Evolutionary conservation across 2,888 invertebrate genomes (phyloP), one percentile per base, ranked within the genome.

Genomic region (Junonia oenone): DNA sequence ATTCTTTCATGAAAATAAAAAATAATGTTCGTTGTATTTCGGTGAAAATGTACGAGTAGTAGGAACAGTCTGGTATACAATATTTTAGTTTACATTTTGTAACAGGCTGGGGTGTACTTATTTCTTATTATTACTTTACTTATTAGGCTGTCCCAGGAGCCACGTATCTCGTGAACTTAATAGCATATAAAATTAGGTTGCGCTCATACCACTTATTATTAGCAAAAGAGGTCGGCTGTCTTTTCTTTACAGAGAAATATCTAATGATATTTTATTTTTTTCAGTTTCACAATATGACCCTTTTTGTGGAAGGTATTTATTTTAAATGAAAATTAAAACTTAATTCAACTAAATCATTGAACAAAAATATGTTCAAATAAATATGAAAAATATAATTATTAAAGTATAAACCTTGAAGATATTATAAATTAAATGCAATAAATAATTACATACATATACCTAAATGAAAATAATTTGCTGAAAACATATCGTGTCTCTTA

Each of bases 181-280:
- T 45, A 35, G 17, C 27, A 17, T 13, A 35, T 13, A 35, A 45
- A 45, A 45, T 52, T 29, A 52, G 35, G 45, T 45, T 52, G 9
- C 27, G 35, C n/a, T 19, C 45, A 9, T 45, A 45, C 35, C 29
- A 29, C 46, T 52, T 46, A 46, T 52, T 46, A 46, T 29, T 38
- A 43, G 46, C 6, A 15, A 45, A 17, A 22, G 27, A 33, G 26
- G 37, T 29, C 27, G 27, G 29, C 19, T 40, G 3, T 11, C 52
- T 52, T 46, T 46, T 38, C 37, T 19, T 26, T 29, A 11, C 11
- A 37, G 14, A 33, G 2, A 22, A 8, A 43, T 43, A 43, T 9
- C n/a, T 22, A 26, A 22, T n/a, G 6, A 11, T 22, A 22, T 11
- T 13, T 13, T n/a, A 9, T 14, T 38, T n/a, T 43, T 6, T 26